A percentile compares a stretch with the other conserved stretches of the same genome.
Conservation (phyloP, 2,113 vertebrate species). For the Rynchops niger region DNA sequence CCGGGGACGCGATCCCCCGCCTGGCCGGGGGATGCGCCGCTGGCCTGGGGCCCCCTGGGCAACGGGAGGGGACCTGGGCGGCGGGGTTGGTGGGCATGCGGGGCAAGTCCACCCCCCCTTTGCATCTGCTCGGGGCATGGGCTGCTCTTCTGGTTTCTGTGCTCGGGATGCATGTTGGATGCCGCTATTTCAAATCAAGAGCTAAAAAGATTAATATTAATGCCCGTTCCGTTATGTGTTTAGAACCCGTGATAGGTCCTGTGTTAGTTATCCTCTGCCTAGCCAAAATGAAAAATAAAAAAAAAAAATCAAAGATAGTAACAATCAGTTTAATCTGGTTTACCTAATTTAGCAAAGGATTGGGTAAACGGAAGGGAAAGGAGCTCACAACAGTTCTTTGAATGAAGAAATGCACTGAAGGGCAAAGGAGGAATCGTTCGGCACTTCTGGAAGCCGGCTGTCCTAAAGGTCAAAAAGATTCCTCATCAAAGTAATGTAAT, state of each 20-base stretch:
- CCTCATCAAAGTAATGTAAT: neutral
- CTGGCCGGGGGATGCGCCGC: neutral
- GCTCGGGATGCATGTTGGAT: rapidly evolving
- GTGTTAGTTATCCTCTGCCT: neutral
- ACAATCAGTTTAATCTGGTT: neutral
- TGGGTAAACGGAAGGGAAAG: neutral
- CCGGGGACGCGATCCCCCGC: rapidly evolving
- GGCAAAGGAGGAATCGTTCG: neutral
- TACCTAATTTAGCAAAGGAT: neutral
- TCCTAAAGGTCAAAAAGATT: neutral
- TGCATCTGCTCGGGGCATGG: neutral
- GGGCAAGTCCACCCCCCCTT: neutral
- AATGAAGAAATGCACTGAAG: neutral
- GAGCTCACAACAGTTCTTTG: neutral
- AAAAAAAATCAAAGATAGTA: neutral
- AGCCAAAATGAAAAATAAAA: neutral
- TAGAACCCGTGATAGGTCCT: neutral
- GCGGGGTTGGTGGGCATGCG: rapidly evolving
- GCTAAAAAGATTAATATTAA: neutral
- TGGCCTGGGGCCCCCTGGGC: neutral
- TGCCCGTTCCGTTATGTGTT: neutral
- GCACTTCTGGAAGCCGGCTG: neutral
- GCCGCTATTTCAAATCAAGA: neutral
- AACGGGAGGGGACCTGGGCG: neutral
- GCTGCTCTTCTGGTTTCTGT: neutral